Percentiles rank a stretch among this genome's conserved stretches.
Evolutionary conservation across 2,797 vertebrate species (phyloP).

Genomic region (Tragopan temminckii): DNA sequence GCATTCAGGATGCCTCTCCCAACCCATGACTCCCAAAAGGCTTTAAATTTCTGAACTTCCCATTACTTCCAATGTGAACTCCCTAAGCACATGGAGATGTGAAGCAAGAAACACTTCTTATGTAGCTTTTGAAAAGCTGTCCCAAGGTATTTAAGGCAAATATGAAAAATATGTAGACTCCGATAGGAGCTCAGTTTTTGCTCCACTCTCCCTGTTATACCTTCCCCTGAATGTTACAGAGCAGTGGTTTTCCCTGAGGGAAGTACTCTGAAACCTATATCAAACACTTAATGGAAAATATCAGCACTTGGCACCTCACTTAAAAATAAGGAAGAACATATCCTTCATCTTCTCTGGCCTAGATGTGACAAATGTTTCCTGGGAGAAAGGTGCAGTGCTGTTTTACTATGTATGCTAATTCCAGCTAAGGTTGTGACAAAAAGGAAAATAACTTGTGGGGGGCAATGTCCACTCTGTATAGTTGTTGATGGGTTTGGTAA

Average conservation of each 20-base stretch:
- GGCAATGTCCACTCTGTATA: accelerated
- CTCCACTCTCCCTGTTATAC: not conserved
- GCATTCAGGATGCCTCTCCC: not conserved
- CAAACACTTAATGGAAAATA: constrained; percentile 29
- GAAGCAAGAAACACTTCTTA: not conserved
- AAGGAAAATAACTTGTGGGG: not conserved
- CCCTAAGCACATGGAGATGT: not conserved
- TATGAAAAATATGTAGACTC: not conserved
- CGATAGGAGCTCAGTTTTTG: not conserved
- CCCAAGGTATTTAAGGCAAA: constrained; percentile 12
- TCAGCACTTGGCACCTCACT: not conserved
- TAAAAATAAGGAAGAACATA: not conserved
- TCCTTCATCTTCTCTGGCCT: not conserved
- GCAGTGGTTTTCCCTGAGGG: not conserved
- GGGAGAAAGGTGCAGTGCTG: accelerated
- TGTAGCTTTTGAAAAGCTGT: not conserved
- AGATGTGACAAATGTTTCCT: not conserved
- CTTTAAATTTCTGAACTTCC: not conserved
- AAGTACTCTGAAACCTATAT: not conserved
- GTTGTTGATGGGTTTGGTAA: not conserved
- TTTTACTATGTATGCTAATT: not conserved
- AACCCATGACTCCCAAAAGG: not conserved
- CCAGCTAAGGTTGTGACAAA: not conserved
- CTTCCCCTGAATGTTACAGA: not conserved
- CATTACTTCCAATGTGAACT: not conserved